A percentile compares a stretch with the other conserved stretches of the same genome.
These are phyloP conservation scores for Sepiola atlantica DNA, from an alignment of 2,888 invertebrate genomes.

Conservation along the genomic window DNA sequence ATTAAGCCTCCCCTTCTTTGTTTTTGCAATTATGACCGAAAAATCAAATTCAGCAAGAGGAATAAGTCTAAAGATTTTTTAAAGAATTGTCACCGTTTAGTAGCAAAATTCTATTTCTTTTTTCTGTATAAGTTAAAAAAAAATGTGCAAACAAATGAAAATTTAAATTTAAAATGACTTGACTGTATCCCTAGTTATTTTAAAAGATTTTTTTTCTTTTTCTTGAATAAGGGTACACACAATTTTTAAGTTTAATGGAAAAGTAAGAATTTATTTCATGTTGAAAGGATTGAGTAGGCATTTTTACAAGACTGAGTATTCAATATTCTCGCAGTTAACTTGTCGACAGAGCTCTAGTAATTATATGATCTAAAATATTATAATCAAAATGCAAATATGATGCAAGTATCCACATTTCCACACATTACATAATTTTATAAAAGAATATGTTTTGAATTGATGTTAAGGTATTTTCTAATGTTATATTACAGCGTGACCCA, in stretches of 20 bases:
- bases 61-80: too few relatives aligned
- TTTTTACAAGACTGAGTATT: not conserved
- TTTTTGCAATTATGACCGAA: too few relatives aligned
- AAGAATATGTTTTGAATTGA: not conserved
- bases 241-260: not conserved
- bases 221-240: not conserved
- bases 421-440: not conserved
- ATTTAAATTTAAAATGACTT: too few relatives aligned
- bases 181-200: too few relatives aligned
- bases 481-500: not conserved
- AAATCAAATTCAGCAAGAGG: too few relatives aligned
- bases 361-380: not conserved
- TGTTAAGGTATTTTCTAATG: not conserved
- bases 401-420: not conserved
- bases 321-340: not conserved
- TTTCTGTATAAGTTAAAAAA: too few relatives aligned
- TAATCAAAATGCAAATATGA: not conserved
- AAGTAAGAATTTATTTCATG: not conserved
- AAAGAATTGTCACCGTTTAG: too few relatives aligned
- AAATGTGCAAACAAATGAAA: too few relatives aligned
- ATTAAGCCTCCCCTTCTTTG: too few relatives aligned
- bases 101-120: too few relatives aligned
- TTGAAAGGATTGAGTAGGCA: too few relatives aligned
- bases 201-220: too few relatives aligned
- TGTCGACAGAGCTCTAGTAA: not conserved